These are phyloP conservation scores for Eubucco bourcierii DNA, from an alignment of 2,113 vertebrate species.

Conservation along the genomic window DNA sequence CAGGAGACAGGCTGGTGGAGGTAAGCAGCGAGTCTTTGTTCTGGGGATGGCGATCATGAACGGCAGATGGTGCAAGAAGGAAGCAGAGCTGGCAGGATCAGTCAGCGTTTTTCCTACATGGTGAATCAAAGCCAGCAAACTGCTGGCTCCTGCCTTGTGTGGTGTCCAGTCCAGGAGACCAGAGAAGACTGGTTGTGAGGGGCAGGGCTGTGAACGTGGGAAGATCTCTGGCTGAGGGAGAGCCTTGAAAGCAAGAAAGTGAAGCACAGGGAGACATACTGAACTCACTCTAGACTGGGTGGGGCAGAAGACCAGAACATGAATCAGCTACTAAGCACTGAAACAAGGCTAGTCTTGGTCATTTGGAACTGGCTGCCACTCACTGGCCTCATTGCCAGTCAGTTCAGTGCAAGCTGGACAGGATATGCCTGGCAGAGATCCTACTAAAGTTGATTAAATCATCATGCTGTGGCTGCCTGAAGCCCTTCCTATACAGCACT, in stretches of 20 bases:
- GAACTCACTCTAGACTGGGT: conserved; percentile 32
- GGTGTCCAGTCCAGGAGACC: conserved; percentile 27
- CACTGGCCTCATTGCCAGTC: background rate
- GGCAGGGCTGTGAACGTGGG: background rate
- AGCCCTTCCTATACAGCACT: background rate
- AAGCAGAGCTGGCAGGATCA: background rate
- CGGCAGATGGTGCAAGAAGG: conserved; percentile 14
- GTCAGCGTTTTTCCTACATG: conserved; percentile 42
- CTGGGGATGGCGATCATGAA: background rate
- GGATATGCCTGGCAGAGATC: background rate
- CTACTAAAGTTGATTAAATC: conserved; percentile 18
- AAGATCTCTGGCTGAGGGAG: conserved; percentile 4
- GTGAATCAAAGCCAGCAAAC: conserved; percentile 21
- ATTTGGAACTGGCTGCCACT: conserved; percentile 18
- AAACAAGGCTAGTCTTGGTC: background rate
- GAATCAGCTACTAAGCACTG: conserved; percentile 38
- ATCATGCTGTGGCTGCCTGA: background rate
- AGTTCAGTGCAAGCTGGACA: conserved; percentile 9
- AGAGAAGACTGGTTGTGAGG: background rate
- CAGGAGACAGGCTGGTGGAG: background rate
- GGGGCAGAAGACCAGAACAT: conserved; percentile 29
- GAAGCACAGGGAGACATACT: background rate
- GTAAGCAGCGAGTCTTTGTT: background rate
- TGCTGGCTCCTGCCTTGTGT: conserved; percentile 22
- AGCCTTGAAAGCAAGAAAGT: background rate